Evolutionary conservation across 2,113 vertebrate genomes (phyloP).

Genomic region (Ia io): DNA sequence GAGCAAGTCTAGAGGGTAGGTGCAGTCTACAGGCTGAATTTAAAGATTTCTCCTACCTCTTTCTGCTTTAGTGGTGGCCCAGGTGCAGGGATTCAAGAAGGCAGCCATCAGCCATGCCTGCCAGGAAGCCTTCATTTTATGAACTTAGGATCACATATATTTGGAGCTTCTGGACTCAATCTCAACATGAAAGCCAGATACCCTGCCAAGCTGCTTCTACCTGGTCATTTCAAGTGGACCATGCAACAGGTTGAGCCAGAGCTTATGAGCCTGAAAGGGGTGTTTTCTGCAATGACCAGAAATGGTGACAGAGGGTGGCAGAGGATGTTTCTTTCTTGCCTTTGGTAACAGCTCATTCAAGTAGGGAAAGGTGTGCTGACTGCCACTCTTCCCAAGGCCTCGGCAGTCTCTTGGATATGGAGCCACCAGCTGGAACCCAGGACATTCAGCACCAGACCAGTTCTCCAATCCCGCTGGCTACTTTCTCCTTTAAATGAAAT

Average conservation of each 20-base stretch:
- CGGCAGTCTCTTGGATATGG: background rate
- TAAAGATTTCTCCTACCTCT: background rate
- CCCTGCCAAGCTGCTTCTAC: background rate
- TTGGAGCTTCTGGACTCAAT: background rate
- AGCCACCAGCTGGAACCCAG: background rate
- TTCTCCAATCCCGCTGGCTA: background rate
- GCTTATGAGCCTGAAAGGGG: background rate
- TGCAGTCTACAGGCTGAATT: background rate
- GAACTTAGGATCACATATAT: background rate
- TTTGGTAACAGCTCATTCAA: background rate
- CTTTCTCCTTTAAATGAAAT: background rate
- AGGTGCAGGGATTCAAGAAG: background rate
- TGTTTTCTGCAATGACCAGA: background rate
- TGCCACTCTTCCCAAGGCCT: background rate
- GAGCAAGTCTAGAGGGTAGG: background rate
- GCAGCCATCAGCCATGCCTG: background rate
- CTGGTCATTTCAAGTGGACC: background rate
- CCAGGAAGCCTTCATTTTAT: background rate
- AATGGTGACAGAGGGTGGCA: background rate
- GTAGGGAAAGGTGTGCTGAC: background rate
- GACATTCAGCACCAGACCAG: background rate
- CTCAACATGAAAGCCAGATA: background rate
- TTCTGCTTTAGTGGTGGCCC: background rate
- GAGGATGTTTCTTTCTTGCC: background rate
- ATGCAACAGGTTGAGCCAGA: background rate